Evolutionary conservation across 1,140 invertebrate genomes (phyloP), one percentile per base, ranked within the genome.

Genomic region (Araneus ventricosus): DNA sequence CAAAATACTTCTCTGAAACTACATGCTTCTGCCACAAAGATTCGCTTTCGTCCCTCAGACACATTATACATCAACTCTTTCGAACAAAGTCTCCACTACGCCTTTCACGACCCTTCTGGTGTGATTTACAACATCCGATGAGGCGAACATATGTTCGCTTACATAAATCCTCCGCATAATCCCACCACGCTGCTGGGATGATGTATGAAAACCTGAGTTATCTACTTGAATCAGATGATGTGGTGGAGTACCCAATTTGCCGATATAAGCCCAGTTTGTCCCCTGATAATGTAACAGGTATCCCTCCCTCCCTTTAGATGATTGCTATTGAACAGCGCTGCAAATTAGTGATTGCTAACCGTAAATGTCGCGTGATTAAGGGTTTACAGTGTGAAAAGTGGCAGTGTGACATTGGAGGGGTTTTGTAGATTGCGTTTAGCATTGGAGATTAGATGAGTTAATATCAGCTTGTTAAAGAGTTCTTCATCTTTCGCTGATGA

Each of bases 231-330:
- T 84, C 82, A 41, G 41, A 45, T 52, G 82, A 20, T 45, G 41
- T 84, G 22, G 82, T n/a, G 24, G 24, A 52, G 82, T 45, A 27
- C 39, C 82, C 82, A 84, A 84, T 84, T 84, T 57, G n/a, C 41
- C 45, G 45, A 84, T 57, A 57, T 84, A 84, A 84, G 82, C 82
- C 82, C 39, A 52, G 82, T 84, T 52, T 52, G 82, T 84, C 82
- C 14, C 82, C 4, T 37, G 82, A 84, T 84, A 84, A 52, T 84
- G 82, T 75, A 75, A 37, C 70, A 75, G 70, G 70, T 75, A 37
- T 75, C 30, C 70, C 70, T 34, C 70, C 30, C 30, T 37, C 70
- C 70, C 30, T 75, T 75, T 75, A 20, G 70, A 37, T 75, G 70
- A 75, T 75, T 75, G 70, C 30, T 34, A 75, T 37, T 75, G 70